Conservation (phyloP, 1,140 invertebrate genomes). For the Heterodera schachtii region DNA sequence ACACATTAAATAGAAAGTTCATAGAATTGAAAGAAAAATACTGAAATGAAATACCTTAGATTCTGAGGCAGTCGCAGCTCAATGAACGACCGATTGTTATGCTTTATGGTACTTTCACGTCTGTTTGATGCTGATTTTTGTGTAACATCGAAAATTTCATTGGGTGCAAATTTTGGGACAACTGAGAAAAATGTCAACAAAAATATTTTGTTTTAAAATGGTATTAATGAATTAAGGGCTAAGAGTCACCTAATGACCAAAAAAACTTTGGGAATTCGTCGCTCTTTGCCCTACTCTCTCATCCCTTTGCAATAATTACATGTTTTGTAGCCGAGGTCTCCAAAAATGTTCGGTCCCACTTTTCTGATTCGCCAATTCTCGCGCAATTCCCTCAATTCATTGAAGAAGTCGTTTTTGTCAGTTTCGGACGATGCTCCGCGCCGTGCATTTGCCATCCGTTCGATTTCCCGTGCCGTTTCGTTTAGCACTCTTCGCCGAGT, state of each 20-base stretch:
- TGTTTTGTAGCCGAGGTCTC: constrained; percentile 52
- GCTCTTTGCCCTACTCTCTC: too few relatives aligned
- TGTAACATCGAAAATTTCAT: constrained; percentile 51
- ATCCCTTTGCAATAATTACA: constrained; percentile 32
- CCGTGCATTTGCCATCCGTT: constrained; percentile 18
- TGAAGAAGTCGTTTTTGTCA: constrained; percentile 35
- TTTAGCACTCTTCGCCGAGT: constrained; percentile 39
- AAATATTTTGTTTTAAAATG: too few relatives aligned
- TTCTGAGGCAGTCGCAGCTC: constrained; percentile 44
- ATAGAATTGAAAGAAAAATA: not conserved
- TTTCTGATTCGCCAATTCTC: constrained; percentile 54
- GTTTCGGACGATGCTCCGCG: not conserved
- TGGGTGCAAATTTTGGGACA: constrained; percentile 43
- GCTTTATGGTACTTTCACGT: not conserved
- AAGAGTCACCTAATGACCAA: too few relatives aligned
- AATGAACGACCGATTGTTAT: constrained; percentile 8
- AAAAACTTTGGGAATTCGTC: too few relatives aligned
- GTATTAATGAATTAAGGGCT: too few relatives aligned
- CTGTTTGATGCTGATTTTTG: constrained; percentile 30
- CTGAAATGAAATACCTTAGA: not conserved
- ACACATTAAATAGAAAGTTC: constrained; percentile 20
- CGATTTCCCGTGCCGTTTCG: constrained; percentile 40
- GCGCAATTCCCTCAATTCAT: constrained; percentile 45
- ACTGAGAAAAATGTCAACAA: constrained; percentile 19
- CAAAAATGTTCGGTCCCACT: constrained; percentile 46